Conservation (phyloP, 2,797 vertebrate genomes). For the Malurus leucopterus region DNA sequence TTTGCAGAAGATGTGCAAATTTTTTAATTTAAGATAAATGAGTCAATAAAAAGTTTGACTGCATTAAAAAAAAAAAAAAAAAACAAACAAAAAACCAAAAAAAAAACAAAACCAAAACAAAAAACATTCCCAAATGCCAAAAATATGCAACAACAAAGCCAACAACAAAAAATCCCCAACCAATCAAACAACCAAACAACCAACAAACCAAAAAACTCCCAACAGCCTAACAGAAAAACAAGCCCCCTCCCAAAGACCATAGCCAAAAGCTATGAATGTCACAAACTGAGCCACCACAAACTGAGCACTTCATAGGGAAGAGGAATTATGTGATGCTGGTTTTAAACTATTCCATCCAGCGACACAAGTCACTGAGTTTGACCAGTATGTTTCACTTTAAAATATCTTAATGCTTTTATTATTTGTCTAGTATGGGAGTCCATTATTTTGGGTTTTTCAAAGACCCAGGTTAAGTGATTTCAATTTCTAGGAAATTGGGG, state of each 20-base stretch:
- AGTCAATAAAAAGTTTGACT: not conserved
- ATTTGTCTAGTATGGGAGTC: not conserved
- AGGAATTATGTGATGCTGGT: fast-evolving
- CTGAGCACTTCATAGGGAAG: not conserved
- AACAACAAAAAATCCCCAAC: not conserved
- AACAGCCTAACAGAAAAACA: too few relatives aligned
- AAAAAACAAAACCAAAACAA: not conserved
- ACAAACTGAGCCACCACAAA: not conserved
- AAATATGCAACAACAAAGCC: not conserved
- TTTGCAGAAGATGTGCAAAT: not conserved
- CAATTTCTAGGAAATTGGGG: not conserved
- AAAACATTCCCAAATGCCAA: not conserved
- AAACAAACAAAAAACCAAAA: too few relatives aligned
- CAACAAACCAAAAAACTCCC: not conserved
- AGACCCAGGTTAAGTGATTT: not conserved
- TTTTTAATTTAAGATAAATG: not conserved
- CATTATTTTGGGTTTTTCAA: not conserved
- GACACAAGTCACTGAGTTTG: not conserved
- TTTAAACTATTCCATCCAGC: not conserved
- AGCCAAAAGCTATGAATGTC: not conserved
- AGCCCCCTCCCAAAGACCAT: not conserved
- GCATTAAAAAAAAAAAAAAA: not conserved
- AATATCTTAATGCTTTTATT: not conserved
- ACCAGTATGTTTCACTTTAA: not conserved
- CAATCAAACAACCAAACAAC: not conserved